A percentile compares a stretch with the other conserved stretches of the same genome.
Conservation (phyloP, 1,140 invertebrate genomes). For the Phortica variegata region DNA sequence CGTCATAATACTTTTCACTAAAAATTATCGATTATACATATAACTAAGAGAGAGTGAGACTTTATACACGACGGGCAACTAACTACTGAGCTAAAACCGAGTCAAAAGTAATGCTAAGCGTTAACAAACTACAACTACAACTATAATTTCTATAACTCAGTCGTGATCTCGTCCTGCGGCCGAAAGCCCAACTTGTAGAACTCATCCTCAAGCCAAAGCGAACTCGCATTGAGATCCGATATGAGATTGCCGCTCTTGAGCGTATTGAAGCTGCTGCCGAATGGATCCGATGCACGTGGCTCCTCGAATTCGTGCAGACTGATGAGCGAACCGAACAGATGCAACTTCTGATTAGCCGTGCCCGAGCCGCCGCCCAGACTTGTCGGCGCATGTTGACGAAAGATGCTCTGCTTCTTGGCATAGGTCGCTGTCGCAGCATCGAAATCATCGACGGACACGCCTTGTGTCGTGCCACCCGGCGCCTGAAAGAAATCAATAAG, state of each 20-base stretch:
- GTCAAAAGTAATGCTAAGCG: too few relatives aligned
- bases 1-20: too few relatives aligned
- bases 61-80: too few relatives aligned
- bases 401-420: constrained; percentile 25
- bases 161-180: constrained; percentile 74
- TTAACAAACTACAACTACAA: too few relatives aligned
- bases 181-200: constrained; percentile 70
- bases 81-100: too few relatives aligned
- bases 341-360: constrained; percentile 44
- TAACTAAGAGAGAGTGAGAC: too few relatives aligned
- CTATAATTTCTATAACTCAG: constrained; percentile 68
- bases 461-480: constrained; percentile 21
- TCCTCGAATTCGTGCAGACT: constrained; percentile 58
- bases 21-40: too few relatives aligned
- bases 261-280: constrained; percentile 62
- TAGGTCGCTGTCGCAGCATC: constrained; percentile 20
- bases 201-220: constrained; percentile 67
- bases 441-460: constrained; percentile 33
- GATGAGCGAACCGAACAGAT: constrained; percentile 58
- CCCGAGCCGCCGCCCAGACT: constrained; percentile 19
- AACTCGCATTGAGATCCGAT: constrained; percentile 63
- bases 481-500: constrained; percentile 66
- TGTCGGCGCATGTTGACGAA: constrained; percentile 27
- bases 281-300: constrained; percentile 56
- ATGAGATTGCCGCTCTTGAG: constrained; percentile 57